Evolutionary conservation across 64 coral and sea anemone genomes (phyloP).

Genomic region (Montipora foliosa): DNA sequence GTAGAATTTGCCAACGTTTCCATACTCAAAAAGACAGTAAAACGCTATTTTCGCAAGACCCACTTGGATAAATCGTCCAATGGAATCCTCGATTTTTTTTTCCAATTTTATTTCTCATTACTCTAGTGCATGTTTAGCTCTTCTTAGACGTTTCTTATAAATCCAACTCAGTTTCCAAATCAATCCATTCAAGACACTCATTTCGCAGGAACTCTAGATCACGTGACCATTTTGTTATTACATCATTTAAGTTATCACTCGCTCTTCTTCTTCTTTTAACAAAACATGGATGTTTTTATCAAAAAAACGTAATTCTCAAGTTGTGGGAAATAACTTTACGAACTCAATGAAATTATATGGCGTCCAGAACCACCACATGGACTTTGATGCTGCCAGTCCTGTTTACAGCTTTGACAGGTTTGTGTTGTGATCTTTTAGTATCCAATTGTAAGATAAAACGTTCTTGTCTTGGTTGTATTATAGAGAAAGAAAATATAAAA

Average conservation of each 20-base stretch:
- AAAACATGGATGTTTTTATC: neutral
- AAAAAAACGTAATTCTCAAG: conserved; percentile 28
- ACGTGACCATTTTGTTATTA: conserved; percentile 42
- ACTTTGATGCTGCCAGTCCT: conserved; percentile 1
- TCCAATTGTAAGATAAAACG: neutral
- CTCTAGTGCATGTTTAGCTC: neutral
- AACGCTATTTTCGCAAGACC: neutral
- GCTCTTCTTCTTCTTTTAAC: neutral
- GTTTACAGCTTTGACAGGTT: conserved; percentile 12
- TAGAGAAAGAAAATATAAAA: neutral
- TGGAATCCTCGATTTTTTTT: neutral
- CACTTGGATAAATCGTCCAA: neutral
- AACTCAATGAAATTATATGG: neutral
- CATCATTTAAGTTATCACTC: conserved; percentile 27
- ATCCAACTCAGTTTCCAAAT: neutral
- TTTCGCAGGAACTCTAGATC: neutral
- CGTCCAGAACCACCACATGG: conserved; percentile 20
- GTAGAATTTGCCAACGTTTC: no score
- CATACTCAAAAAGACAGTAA: neutral
- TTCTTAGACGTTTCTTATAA: neutral
- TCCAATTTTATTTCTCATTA: neutral
- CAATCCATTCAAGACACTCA: neutral
- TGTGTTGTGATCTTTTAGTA: neutral
- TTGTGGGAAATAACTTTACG: neutral
- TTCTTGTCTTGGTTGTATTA: neutral